These are phyloP conservation scores for Phorcus lineatus DNA, from an alignment of 2,888 invertebrate species.

Conservation along the genomic window DNA sequence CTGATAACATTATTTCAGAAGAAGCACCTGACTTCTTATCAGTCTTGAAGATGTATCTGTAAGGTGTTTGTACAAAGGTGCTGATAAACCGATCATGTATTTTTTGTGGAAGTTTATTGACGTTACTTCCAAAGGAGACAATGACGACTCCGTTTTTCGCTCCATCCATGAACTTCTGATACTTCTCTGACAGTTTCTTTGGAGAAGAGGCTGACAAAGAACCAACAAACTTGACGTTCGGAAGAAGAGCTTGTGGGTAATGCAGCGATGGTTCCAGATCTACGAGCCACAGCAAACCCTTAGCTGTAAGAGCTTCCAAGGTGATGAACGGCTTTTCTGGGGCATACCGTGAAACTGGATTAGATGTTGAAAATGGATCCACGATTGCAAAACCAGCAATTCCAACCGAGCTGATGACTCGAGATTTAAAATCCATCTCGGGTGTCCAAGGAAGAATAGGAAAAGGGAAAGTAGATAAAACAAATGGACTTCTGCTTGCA, in stretches of 20 bases:
- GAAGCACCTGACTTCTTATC: constrained; percentile 19
- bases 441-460: not conserved
- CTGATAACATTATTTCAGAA: constrained; percentile 29
- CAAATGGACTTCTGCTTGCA: not conserved
- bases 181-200: constrained; percentile 37
- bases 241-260: constrained; percentile 41
- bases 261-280: constrained; percentile 45
- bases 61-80: constrained; percentile 38
- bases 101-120: constrained; percentile 30
- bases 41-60: constrained; percentile 35
- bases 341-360: constrained; percentile 38
- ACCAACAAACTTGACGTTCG: constrained; percentile 46
- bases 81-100: constrained; percentile 32
- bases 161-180: constrained; percentile 41
- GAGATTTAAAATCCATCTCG: constrained; percentile 24
- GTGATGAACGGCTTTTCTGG: constrained; percentile 38
- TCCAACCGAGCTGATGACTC: not conserved
- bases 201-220: constrained; percentile 35
- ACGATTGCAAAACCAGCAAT: not conserved
- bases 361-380: constrained; percentile 33
- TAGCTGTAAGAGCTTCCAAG: constrained; percentile 26
- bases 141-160: constrained; percentile 49
- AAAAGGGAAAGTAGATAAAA: not conserved
- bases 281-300: constrained; percentile 41
- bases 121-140: constrained; percentile 52